phyloP scores from a whole-genome alignment of 1,140 invertebrate species.

The Anoplolepis gracilipes region DNA sequence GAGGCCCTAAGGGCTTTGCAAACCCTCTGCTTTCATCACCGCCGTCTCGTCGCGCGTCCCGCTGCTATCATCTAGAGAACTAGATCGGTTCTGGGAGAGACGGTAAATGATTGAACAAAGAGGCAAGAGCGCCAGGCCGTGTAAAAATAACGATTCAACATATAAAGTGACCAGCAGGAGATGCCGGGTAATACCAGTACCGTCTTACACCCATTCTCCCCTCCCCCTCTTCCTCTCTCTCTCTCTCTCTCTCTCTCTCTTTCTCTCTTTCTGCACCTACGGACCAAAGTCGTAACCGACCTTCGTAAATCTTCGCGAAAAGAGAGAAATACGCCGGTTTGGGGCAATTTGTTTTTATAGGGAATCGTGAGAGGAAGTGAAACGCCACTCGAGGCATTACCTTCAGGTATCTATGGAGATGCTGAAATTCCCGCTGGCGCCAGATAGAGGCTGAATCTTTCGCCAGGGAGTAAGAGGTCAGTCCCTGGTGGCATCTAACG shows the following conservation, averaged over 20 bases:
- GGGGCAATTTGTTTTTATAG: constrained; percentile 75
- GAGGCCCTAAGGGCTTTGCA: constrained; percentile 42
- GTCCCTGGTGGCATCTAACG: constrained; percentile 74
- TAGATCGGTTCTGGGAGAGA: constrained; percentile 18
- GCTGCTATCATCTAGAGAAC: constrained; percentile 34
- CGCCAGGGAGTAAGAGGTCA: constrained; percentile 67
- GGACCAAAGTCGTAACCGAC: not conserved
- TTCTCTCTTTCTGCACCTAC: not conserved
- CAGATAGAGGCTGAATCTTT: constrained; percentile 55
- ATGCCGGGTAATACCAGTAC: constrained; percentile 10
- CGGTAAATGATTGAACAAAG: constrained; percentile 66
- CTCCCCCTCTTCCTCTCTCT: not conserved
- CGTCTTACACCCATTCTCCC: not conserved
- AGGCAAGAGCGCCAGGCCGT: not conserved
- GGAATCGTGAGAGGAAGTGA: constrained; percentile 57
- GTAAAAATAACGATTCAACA: constrained; percentile 59
- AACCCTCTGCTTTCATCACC: constrained; percentile 37
- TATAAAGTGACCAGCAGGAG: constrained; percentile 53
- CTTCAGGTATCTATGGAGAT: constrained; percentile 67
- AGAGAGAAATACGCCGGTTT: constrained; percentile 63
- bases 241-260: not conserved
- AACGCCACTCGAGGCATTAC: constrained; percentile 63
- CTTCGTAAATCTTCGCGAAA: constrained; percentile 69
- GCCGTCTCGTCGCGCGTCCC: constrained; percentile 8
- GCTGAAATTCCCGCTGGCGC: constrained; percentile 55